Percentiles rank a stretch among this genome's conserved stretches.
phyloP scores from a whole-genome alignment of 2,888 invertebrate genomes.

The Azorinus chamasolen region DNA sequence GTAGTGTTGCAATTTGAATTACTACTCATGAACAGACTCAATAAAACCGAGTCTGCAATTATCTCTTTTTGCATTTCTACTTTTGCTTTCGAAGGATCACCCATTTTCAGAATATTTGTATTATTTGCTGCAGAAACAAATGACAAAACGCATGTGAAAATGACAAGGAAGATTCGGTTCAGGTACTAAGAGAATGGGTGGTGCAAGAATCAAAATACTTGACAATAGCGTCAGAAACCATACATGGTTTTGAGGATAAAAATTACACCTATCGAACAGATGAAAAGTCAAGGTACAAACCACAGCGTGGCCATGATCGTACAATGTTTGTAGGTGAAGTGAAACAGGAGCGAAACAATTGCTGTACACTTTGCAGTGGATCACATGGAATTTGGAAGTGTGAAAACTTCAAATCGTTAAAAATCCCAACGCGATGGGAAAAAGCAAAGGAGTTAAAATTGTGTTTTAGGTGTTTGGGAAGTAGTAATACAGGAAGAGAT shows the following conservation, averaged over 20 bases:
- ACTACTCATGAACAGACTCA: too few relatives aligned
- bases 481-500: slow-evolving; percentile 14
- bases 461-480: slow-evolving; percentile 36
- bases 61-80: too few relatives aligned
- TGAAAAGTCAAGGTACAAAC: neutral
- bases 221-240: slow-evolving; percentile 19
- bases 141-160: slow-evolving; percentile 33
- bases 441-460: slow-evolving; percentile 23
- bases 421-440: slow-evolving; percentile 16
- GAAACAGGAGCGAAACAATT: neutral
- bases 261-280: neutral
- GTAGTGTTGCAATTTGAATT: too few relatives aligned
- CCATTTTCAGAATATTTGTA: too few relatives aligned
- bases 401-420: slow-evolving; percentile 3
- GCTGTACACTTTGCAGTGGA: slow-evolving; percentile 16
- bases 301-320: too few relatives aligned
- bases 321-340: neutral
- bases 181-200: slow-evolving; percentile 10
- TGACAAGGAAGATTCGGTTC: slow-evolving; percentile 11
- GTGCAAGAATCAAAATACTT: slow-evolving; percentile 25
- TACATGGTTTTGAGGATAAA: slow-evolving; percentile 2
- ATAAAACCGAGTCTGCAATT: too few relatives aligned
- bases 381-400: slow-evolving; percentile 36
- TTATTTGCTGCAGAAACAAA: too few relatives aligned
- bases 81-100: too few relatives aligned